A percentile compares a stretch with the other conserved stretches of the same genome.
phyloP scores from a whole-genome alignment of 2,888 invertebrate genomes.

The Clusia tigrina region DNA sequence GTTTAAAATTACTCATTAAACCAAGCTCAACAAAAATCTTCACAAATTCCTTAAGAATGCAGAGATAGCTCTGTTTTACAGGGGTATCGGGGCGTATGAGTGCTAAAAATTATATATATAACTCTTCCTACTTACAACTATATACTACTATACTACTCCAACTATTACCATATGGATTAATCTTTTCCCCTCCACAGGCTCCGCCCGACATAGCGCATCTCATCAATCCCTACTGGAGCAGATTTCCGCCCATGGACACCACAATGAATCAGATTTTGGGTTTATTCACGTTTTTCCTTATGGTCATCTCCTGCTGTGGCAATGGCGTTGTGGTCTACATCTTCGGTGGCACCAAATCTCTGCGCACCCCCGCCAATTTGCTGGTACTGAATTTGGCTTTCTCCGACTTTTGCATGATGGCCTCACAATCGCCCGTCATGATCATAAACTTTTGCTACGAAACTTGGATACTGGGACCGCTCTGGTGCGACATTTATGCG shows the following conservation, averaged over 20 bases:
- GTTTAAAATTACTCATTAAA: too few relatives aligned
- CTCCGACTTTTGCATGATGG: constrained; percentile 71
- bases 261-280: constrained; percentile 70
- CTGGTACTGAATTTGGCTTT: constrained; percentile 71
- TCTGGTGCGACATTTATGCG: constrained; percentile 70
- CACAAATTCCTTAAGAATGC: too few relatives aligned
- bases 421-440: constrained; percentile 68
- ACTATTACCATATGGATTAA: neutral
- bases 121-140: neutral
- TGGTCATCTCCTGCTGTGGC: constrained; percentile 64
- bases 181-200: constrained; percentile 62
- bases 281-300: constrained; percentile 67
- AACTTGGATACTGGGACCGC: constrained; percentile 70
- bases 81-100: neutral
- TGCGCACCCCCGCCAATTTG: constrained; percentile 71
- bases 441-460: constrained; percentile 70
- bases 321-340: constrained; percentile 68
- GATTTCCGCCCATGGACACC: constrained; percentile 67
- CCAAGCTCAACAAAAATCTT: too few relatives aligned
- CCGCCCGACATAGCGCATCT: constrained; percentile 73
- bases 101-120: neutral
- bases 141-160: neutral
- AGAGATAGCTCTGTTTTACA: too few relatives aligned
- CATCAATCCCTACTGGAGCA: constrained; percentile 70
- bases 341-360: constrained; percentile 70